Evolutionary conservation across 2,888 invertebrate species (phyloP).

Genomic region (Agapetus fuscipes): DNA sequence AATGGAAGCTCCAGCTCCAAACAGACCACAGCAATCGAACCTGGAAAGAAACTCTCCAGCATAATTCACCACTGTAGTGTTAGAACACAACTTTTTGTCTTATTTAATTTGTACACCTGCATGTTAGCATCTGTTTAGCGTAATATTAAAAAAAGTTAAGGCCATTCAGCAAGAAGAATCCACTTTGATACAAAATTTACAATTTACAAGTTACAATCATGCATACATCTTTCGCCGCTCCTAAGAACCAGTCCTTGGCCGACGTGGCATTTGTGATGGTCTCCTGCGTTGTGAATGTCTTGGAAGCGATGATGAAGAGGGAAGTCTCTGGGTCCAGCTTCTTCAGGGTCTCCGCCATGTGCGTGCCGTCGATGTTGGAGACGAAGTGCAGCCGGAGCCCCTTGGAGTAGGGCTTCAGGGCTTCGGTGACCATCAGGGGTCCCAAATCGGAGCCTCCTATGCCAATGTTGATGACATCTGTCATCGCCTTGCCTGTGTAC

Average conservation of each 20-base stretch:
- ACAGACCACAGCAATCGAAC: no score
- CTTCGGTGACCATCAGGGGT: constrained; percentile 98
- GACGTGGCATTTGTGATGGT: constrained; percentile 98
- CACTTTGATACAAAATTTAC: no score
- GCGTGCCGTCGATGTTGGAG: constrained; percentile 98
- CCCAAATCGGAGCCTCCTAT: constrained; percentile 99
- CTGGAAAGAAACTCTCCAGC: no score
- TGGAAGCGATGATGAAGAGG: constrained; percentile 97
- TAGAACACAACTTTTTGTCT: background rate
- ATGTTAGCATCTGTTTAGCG: no score
- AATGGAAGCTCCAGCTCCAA: no score
- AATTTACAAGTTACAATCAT: constrained; percentile 5
- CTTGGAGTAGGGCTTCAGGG: constrained; percentile 80
- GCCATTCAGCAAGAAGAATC: no score
- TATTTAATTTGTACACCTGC: background rate
- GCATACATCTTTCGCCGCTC: constrained; percentile 70
- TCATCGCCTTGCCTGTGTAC: constrained; percentile 88
- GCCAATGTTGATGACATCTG: constrained; percentile 97
- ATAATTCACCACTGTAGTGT: no score
- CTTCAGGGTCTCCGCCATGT: constrained; percentile 87
- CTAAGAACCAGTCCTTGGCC: constrained; percentile 93
- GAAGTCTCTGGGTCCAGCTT: constrained; percentile 86
- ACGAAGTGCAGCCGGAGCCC: constrained; percentile 90
- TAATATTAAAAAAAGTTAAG: no score
- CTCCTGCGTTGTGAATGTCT: constrained; percentile 98